These are phyloP conservation scores for Bostrychus sinensis DNA, from an alignment of 2,113 vertebrate genomes.

Conservation along the genomic window DNA sequence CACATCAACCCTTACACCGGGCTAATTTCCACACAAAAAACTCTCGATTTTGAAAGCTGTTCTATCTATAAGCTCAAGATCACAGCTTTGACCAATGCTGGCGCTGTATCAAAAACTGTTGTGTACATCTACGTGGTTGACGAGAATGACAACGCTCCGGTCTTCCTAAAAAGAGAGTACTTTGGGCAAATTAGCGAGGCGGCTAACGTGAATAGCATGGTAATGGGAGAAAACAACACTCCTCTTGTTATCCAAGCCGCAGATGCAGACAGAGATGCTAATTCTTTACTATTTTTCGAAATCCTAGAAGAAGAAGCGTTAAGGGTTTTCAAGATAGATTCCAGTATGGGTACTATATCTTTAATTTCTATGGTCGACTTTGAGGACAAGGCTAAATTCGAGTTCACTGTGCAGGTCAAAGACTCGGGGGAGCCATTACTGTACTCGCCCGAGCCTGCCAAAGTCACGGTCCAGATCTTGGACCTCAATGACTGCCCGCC, in stretches of 20 bases:
- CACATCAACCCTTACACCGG: constrained; percentile 89
- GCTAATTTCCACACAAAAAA: constrained; percentile 83
- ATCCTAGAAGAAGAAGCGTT: constrained; percentile 87
- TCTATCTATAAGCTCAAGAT: constrained; percentile 87
- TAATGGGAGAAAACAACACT: constrained; percentile 84
- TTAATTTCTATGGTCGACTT: constrained; percentile 85
- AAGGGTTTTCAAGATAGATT: constrained; percentile 87
- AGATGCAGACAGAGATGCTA: constrained; percentile 87
- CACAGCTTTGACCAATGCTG: constrained; percentile 83
- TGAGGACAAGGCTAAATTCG: constrained; percentile 82
- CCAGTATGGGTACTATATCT: constrained; percentile 88
- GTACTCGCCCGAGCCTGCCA: constrained; percentile 84
- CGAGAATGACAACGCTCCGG: constrained; percentile 90
- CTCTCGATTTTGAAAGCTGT: constrained; percentile 87
- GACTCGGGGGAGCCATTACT: constrained; percentile 87
- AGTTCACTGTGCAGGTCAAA: constrained; percentile 85
- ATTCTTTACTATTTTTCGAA: constrained; percentile 86
- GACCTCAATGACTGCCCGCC: constrained; percentile 92
- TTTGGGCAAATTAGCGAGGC: constrained; percentile 88
- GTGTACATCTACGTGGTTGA: constrained; percentile 89
- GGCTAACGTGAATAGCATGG: constrained; percentile 85
- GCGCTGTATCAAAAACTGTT: constrained; percentile 74
- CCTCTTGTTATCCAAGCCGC: constrained; percentile 88
- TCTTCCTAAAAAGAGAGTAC: constrained; percentile 81
- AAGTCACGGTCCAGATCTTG: constrained; percentile 82